Percentiles rank a stretch among this genome's conserved stretches.
phyloP scores from a whole-genome alignment of 2,888 invertebrate genomes.

The Clitarchus hookeri region DNA sequence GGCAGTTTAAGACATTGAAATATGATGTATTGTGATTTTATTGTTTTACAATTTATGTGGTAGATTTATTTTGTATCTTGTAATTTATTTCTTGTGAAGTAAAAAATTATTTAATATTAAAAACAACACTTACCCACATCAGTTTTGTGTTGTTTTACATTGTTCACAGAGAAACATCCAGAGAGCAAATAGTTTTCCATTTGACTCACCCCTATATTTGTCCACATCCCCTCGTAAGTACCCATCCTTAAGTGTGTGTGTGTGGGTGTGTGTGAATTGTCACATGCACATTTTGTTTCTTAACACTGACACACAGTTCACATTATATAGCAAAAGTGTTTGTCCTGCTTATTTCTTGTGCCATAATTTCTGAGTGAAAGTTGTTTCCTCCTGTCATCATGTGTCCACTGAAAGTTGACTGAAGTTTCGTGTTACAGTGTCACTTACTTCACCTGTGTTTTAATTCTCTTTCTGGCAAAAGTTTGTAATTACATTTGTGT shows the following conservation, averaged over 20 bases:
- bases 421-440: not conserved
- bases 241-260: not conserved
- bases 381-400: not conserved
- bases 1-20: too few species aligned
- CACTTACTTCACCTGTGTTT: not conserved
- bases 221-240: constrained; percentile 26
- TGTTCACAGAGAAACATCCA: constrained; percentile 18
- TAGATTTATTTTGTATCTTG: not conserved
- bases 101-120: not conserved
- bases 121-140: not conserved
- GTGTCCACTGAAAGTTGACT: not conserved
- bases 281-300: constrained; percentile 10
- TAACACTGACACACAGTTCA: not conserved
- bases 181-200: constrained; percentile 24
- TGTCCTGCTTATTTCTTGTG: not conserved
- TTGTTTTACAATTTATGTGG: not conserved
- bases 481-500: not conserved
- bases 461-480: not conserved
- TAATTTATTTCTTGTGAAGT: not conserved
- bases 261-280: not conserved
- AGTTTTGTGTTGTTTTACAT: constrained; percentile 17
- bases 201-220: constrained; percentile 22
- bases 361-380: not conserved
- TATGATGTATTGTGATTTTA: too few species aligned
- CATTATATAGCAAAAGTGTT: not conserved